These are phyloP conservation scores for Cyanoramphus novaezelandiae DNA, from an alignment of 2,113 vertebrate genomes.

Conservation along the genomic window DNA sequence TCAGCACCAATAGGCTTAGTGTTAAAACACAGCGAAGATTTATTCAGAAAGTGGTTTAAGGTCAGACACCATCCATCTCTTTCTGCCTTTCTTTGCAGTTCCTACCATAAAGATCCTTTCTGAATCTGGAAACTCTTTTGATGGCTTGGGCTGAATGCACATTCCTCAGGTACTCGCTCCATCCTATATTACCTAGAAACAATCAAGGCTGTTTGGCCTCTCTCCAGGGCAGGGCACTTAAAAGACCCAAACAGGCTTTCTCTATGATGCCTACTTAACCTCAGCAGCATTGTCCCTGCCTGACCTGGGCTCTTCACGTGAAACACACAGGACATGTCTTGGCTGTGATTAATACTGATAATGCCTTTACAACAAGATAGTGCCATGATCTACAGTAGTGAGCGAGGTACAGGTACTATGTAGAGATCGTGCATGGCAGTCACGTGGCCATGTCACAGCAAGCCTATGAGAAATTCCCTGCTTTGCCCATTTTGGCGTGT, in stretches of 20 bases:
- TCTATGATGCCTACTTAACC: background rate
- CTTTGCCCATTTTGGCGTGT: background rate
- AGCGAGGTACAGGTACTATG: background rate
- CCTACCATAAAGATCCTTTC: background rate
- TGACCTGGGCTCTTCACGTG: rapidly evolving
- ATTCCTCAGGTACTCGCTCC: rapidly evolving
- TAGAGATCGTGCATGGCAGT: rapidly evolving
- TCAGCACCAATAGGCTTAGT: rapidly evolving
- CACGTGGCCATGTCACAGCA: background rate
- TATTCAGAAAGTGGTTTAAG: background rate
- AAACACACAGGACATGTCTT: background rate
- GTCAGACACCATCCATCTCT: background rate
- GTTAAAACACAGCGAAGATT: background rate
- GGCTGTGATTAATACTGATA: background rate
- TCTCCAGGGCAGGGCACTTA: background rate
- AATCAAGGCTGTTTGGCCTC: background rate
- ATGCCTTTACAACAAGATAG: background rate
- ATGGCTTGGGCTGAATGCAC: background rate
- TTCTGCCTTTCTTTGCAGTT: background rate
- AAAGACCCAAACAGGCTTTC: background rate
- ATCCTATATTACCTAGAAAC: background rate
- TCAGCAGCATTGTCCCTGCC: background rate
- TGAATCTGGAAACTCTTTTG: background rate
- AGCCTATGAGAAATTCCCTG: background rate
- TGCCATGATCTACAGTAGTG: background rate